Evolutionary conservation across 2,113 vertebrate species (phyloP), one percentile per base, ranked within the genome.

Genomic region (Pholis gunnellus): DNA sequence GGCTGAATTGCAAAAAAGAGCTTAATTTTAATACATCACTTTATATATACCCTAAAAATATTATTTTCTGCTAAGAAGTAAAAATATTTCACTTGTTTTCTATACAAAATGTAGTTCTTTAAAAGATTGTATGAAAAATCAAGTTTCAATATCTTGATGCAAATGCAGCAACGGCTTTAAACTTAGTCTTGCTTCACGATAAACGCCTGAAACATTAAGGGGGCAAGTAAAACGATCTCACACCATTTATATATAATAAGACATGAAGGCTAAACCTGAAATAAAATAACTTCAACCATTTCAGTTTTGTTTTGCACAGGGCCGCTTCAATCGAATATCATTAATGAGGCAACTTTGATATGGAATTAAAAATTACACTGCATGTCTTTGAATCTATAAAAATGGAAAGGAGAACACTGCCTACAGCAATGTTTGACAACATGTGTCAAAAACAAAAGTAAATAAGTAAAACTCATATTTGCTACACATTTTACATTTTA

Each of bases 401-500:
- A 46, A 64, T 18, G 31, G 6, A 70, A 65, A 56, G 9, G 29
- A 14, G 46, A 67, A 38, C 13, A n/a, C 7, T 1, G 56, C 63
- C 57, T 5, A 14, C 20, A 71, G 76, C 18, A 61, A 50, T 6
- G 0, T 69, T 79, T 68, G 48, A 83, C 50, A 70, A 38, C 70
- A 72, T 11, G 18, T 64, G 50, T 71, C 27, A 68, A 73, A 83
- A 66, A 60, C 22, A 75, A 44, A 44, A 73, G 29, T 50, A n/a
- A 79, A 80, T 56, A 64, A 80, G 38, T 67, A 54, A 44, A 87
- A 60, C 9, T 81, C 34, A 40, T n/a, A 64, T 59, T 31, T 61
- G n/a, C 63, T 71, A 63, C 75, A 63, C 75, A 20, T 72, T 57
- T 84, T 10, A 63, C 75, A 20, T 72, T 57, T 84, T 10, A 67